Conservation (phyloP, 1,140 invertebrate genomes). For the Varroa destructor region DNA sequence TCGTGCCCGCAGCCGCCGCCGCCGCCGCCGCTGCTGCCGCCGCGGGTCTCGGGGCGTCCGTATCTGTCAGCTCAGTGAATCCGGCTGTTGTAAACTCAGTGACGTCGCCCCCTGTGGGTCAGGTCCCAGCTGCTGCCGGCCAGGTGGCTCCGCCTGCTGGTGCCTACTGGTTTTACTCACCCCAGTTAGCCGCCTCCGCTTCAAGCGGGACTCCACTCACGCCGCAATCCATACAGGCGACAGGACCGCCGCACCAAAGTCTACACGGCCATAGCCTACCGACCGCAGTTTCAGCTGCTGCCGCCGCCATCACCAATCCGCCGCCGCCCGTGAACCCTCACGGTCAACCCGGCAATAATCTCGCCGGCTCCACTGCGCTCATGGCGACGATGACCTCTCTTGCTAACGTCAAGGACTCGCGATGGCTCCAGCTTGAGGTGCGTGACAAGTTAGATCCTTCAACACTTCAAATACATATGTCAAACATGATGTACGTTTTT, state of each 20-base stretch:
- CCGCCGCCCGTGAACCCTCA: slow-evolving; percentile 4
- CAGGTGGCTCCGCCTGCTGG: slow-evolving; percentile 17
- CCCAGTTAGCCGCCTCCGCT: slow-evolving; percentile 17
- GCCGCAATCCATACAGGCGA: not conserved
- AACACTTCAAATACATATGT: too few relatives aligned
- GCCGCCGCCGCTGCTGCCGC: too few relatives aligned
- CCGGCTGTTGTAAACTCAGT: too few relatives aligned
- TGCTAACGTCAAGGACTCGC: slow-evolving; percentile 93
- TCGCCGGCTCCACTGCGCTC: not conserved
- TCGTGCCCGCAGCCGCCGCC: not conserved
- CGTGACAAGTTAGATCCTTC: not conserved
- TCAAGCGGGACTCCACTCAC: not conserved
- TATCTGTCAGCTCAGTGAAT: not conserved
- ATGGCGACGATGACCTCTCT: slow-evolving; percentile 59
- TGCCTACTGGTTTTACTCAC: slow-evolving; percentile 25
- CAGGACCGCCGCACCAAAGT: too few relatives aligned
- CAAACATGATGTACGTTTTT: too few relatives aligned
- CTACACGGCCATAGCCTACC: too few relatives aligned
- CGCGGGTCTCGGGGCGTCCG: slow-evolving; percentile 25
- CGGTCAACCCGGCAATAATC: not conserved
- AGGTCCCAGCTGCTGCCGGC: not conserved
- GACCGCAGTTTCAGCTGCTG: too few relatives aligned
- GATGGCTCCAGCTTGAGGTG: slow-evolving; percentile 90
- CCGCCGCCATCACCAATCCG: not conserved
- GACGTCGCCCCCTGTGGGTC: too few relatives aligned